Base-by-base conservation (phyloP, 2,888 invertebrate genomes). In the Andrena camellia region DNA sequence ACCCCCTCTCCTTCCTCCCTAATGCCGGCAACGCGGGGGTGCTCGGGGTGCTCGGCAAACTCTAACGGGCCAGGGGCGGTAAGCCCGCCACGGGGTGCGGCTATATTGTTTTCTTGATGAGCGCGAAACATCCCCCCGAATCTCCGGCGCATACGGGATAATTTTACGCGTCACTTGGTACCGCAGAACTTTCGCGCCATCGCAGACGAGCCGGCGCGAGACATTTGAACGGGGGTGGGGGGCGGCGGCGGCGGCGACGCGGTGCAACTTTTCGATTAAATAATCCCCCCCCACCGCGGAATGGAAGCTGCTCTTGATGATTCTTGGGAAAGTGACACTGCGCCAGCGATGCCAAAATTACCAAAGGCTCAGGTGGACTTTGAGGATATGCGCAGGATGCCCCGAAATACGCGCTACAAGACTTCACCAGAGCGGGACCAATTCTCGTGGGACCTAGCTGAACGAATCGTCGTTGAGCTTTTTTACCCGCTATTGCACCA, bases 81-180 rank as follows among this genome's bases (percentile, higher is more conserved):
- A 93, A 93, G 92, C 93, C 92, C 93, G 84, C 93, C 88, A 87
- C 93, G 91, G 93, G 93, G 91, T 87, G 93, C 93, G 89, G 88
- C 90, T 93, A 93, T 93, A 94, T 94, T 94, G 93, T 94, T 94
- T 94, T 93, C 93, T 92, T 93, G 93, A 94, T 94, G 93, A 94
- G 93, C 91, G 88, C 87, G 85, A 92, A 92, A 92, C 92, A 90
- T 90, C 91, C 90, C 54, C 85, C 70, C 59, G 86, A 82, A 84
- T 87, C 81, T 82, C 73, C 48, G 60, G 52, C 75, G 83, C 84
- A 84, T 81, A 74, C 78, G 54, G 78, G 86, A 88, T 88, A 87
- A 88, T 88, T 88, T 88, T 83, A 83, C 87, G 82, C 85, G 73
- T 83, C 85, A 81, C 62, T 60, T 33, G 29, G 13, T 54, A 26